phyloP scores from a whole-genome alignment of 2,888 invertebrate species.

The Micropterix aruncella region DNA sequence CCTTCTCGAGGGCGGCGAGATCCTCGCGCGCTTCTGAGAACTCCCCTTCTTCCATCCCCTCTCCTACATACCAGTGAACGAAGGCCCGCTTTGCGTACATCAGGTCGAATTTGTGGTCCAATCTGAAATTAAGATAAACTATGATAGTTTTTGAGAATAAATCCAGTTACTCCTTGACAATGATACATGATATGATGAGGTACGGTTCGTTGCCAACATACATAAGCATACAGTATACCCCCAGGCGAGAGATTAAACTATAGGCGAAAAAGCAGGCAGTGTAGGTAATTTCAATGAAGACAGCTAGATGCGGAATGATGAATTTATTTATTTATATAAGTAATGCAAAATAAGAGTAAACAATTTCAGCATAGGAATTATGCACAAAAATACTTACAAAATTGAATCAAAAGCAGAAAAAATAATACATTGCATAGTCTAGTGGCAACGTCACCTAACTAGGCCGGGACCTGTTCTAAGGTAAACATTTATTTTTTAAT shows the following conservation, averaged over 20 bases:
- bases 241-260: background rate
- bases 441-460: too few relatives aligned
- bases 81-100: conserved; percentile 96
- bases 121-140: conserved; percentile 31
- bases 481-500: too few relatives aligned
- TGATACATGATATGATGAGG: background rate
- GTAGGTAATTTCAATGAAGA: too few relatives aligned
- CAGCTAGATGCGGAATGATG: too few relatives aligned
- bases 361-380: too few relatives aligned
- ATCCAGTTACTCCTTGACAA: background rate
- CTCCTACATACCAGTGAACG: conserved; percentile 88
- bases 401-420: too few relatives aligned
- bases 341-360: too few relatives aligned
- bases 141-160: background rate
- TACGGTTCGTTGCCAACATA: background rate
- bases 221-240: background rate
- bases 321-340: too few relatives aligned
- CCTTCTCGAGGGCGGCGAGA: conserved; percentile 65
- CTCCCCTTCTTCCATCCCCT: conserved; percentile 81
- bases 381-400: too few relatives aligned
- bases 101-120: conserved; percentile 90
- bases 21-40: conserved; percentile 82
- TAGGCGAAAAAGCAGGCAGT: too few relatives aligned
- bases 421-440: too few relatives aligned
- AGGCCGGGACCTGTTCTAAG: too few relatives aligned